Conservation (phyloP, 2,888 invertebrate species). For the Dolichomitus sp. region DNA sequence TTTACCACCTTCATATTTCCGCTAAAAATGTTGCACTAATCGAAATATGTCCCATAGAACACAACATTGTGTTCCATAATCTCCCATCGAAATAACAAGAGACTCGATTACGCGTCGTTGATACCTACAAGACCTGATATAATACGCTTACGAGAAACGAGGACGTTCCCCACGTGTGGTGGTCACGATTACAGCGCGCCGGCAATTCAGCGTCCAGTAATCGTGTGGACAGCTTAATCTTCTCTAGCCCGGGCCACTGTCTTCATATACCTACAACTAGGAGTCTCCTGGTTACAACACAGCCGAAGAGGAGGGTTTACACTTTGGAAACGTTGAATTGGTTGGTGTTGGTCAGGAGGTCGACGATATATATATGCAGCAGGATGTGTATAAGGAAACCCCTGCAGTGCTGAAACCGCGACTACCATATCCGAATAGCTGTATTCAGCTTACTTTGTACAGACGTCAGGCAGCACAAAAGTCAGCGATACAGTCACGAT, state of each 20-base stretch:
- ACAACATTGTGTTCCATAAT: neutral
- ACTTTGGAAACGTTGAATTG: slow-evolving; percentile 17
- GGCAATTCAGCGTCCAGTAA: slow-evolving; percentile 12
- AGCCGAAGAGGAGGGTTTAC: neutral
- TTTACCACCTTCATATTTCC: no score
- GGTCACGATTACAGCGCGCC: slow-evolving; percentile 28
- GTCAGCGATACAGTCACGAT: slow-evolving; percentile 7
- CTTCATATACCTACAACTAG: neutral
- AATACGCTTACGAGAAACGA: neutral
- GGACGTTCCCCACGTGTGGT: slow-evolving; percentile 13
- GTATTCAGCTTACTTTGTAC: neutral
- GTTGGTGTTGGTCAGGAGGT: slow-evolving; percentile 29
- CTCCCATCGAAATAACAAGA: neutral
- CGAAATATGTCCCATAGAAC: no score
- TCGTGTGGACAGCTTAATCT: slow-evolving; percentile 60
- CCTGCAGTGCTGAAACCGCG: slow-evolving; percentile 7
- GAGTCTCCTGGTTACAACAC: neutral
- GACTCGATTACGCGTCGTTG: slow-evolving; percentile 24
- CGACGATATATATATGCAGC: slow-evolving; percentile 8
- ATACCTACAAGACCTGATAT: neutral
- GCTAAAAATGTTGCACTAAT: no score
- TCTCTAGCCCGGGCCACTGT: slow-evolving; percentile 12
- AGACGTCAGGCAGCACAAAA: slow-evolving; percentile 3
- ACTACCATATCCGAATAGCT: neutral
- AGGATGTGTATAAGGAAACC: slow-evolving; percentile 38